Evolutionary conservation across 2,888 invertebrate genomes (phyloP).

Genomic region (Platycheirus rosarum): DNA sequence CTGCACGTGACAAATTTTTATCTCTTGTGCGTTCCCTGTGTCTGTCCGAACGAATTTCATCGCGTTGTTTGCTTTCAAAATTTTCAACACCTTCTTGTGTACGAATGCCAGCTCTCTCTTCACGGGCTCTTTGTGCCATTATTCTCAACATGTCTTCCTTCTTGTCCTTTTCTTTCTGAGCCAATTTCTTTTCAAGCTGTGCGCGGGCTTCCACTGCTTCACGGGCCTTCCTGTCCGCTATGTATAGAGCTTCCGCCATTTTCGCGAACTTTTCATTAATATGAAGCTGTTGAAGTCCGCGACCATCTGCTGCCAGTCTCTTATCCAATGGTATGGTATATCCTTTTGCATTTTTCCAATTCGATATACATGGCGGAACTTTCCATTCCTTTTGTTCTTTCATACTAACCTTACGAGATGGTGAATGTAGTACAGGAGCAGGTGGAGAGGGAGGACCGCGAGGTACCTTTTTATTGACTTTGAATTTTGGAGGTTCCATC

Average conservation of each 20-base stretch:
- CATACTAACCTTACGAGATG: slow-evolving; percentile 97
- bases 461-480: slow-evolving; percentile 99
- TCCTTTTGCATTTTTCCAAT: slow-evolving; percentile 99
- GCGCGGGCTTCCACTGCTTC: slow-evolving; percentile 99
- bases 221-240: slow-evolving; percentile 97
- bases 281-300: slow-evolving; percentile 98
- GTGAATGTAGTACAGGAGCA: slow-evolving; percentile 99
- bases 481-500: slow-evolving; percentile 99
- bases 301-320: slow-evolving; percentile 97
- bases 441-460: slow-evolving; percentile 99
- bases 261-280: slow-evolving; percentile 99
- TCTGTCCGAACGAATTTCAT: slow-evolving; percentile 93
- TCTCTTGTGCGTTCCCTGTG: slow-evolving; percentile 96
- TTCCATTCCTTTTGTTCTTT: slow-evolving; percentile 99
- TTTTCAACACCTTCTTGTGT: slow-evolving; percentile 82
- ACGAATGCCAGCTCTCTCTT: slow-evolving; percentile 92
- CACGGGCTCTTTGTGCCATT: slow-evolving; percentile 97
- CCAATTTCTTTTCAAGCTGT: slow-evolving; percentile 96
- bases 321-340: slow-evolving; percentile 99
- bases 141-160: slow-evolving; percentile 97
- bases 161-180: slow-evolving; percentile 98
- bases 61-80: slow-evolving; percentile 89
- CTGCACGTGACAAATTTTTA: slow-evolving; percentile 95
- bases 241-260: slow-evolving; percentile 97
- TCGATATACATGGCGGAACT: slow-evolving; percentile 98